Base-by-base conservation (phyloP, 2,888 invertebrate species). In the Calephelis perditalis region DNA sequence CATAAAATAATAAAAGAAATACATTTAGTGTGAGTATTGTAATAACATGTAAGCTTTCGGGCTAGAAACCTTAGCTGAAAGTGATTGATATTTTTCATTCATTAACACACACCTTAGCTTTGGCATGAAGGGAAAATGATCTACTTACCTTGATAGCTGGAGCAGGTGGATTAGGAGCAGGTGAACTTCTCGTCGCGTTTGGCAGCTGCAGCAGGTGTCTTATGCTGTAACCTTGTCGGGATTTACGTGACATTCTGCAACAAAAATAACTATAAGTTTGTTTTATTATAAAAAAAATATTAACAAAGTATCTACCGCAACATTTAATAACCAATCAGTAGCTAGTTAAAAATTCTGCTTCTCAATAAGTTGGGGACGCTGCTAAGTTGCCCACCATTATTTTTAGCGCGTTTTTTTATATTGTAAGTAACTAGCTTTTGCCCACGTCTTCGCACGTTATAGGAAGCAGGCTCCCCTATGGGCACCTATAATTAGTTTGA, bases 151-250 rank as follows among this genome's bases (percentile, higher is more conserved):
- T 91, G 75, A 77, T 76, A 64, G 78, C 73, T 35, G 88, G 84
- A n/a, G 82, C 77, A 60, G 80, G 82, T 5, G 82, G 72, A 44
- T 77, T 64, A 12, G 75, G 67, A 55, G 77, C 64, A 47, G 86
- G 84, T 11, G 88, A 85, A 65, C 84, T 84, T 67, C 82, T 79
- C 58, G 86, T 78, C 5, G 82, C 82, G 66, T 79, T 81, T 40
- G 91, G 91, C 68, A 91, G 74, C 74, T 91, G 91, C 54, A 91
- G 85, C 57, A 91, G 76, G 67, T 91, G 90, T 37, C 91, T 82
- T 69, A 91, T 91, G 78, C 86, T 90, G 81, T 91, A 91, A 57
- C 88, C 87, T 65, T 89, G 87, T 37, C 88, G 86, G 59, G 85
- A 81, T 70, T 89, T 90, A 63, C 87, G 86, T 71, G 91, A 90